phyloP scores from a whole-genome alignment of 2,888 invertebrate genomes.

The Chrysina gloriosa region DNA sequence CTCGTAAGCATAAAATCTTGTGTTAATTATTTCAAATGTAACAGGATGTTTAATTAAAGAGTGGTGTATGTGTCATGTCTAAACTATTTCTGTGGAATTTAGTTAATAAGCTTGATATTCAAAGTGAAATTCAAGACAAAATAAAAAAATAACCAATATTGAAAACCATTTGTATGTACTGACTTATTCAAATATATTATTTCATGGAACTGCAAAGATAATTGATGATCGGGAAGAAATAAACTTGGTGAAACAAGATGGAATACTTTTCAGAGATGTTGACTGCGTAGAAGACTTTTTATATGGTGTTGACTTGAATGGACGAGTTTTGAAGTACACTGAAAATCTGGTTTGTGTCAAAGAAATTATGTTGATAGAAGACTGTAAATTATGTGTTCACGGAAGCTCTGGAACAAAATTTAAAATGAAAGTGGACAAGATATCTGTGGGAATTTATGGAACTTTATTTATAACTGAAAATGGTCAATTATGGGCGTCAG shows the following conservation, averaged over 20 bases:
- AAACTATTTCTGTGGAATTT: conserved; percentile 54
- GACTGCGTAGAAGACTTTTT: conserved; percentile 71
- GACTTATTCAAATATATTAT: conserved; percentile 63
- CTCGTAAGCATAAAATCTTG: background rate
- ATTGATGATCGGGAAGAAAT: conserved; percentile 61
- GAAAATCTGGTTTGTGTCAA: conserved; percentile 68
- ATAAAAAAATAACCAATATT: conserved; percentile 65
- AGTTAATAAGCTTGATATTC: conserved; percentile 54
- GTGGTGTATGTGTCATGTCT: conserved; percentile 39
- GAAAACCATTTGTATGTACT: conserved; percentile 65
- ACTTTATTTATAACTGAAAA: conserved; percentile 74
- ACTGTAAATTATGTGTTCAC: conserved; percentile 74
- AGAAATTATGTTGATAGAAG: conserved; percentile 74
- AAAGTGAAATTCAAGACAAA: conserved; percentile 56
- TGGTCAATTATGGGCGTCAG: conserved; percentile 78
- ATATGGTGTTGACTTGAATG: conserved; percentile 73
- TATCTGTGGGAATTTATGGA: conserved; percentile 73
- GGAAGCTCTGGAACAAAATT: conserved; percentile 72
- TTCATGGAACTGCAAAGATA: conserved; percentile 62
- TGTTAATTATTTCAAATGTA: conserved; percentile 12
- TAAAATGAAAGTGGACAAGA: conserved; percentile 72
- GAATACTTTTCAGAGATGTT: conserved; percentile 72
- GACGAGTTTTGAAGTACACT: conserved; percentile 71
- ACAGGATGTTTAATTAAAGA: background rate
- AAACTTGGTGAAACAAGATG: conserved; percentile 66